A percentile compares a stretch with the other conserved stretches of the same genome.
Conservation (phyloP, 2,888 invertebrate species). For the Linnaemya vulpina region DNA sequence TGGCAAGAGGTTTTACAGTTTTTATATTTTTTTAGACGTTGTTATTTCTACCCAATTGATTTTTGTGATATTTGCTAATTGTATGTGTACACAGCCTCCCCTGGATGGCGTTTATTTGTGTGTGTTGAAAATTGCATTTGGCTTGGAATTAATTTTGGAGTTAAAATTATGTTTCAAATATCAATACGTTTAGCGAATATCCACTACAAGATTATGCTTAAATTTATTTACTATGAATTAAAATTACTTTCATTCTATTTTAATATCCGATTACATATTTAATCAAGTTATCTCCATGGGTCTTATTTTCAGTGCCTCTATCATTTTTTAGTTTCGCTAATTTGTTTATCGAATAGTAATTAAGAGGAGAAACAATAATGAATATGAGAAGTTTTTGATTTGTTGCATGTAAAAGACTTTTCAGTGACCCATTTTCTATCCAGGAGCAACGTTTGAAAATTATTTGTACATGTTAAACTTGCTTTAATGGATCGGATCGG, state of each 20-base stretch:
- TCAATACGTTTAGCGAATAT: neutral
- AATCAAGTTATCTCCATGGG: slow-evolving; percentile 7
- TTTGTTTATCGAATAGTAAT: too few species aligned
- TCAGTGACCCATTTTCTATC: too few species aligned
- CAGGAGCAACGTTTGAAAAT: too few species aligned
- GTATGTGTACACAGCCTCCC: neutral
- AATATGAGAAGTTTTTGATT: too few species aligned
- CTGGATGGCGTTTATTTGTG: neutral
- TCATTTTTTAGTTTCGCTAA: too few species aligned
- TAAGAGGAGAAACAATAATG: too few species aligned
- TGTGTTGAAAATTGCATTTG: slow-evolving; percentile 8
- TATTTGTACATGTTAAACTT: too few species aligned
- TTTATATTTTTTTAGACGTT: neutral
- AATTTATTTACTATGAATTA: neutral
- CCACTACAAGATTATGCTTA: neutral
- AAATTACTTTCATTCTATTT: neutral
- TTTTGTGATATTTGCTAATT: slow-evolving; percentile 62
- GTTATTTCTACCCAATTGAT: slow-evolving; percentile 19
- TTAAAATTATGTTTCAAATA: slow-evolving; percentile 1
- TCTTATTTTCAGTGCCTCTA: too few species aligned
- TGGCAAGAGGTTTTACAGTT: neutral
- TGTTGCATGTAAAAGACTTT: too few species aligned
- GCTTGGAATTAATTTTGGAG: slow-evolving; percentile 2
- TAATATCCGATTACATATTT: slow-evolving; percentile 16
- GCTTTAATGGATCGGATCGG: too few species aligned